Conservation (phyloP, 1,140 invertebrate genomes). For the Geopemphigus sp. region DNA sequence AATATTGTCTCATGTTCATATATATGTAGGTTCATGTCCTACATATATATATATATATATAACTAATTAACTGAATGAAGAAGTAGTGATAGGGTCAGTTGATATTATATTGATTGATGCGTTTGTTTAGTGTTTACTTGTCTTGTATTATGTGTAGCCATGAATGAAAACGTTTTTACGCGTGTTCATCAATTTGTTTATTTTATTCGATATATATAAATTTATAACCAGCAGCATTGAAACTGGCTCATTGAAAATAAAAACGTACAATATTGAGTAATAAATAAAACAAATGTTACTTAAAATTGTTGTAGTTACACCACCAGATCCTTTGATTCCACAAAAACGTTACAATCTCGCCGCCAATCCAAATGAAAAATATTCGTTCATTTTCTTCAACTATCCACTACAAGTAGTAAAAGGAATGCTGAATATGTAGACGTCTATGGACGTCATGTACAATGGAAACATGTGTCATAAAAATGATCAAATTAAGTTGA, state of each 20-base stretch:
- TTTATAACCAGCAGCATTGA: slow-evolving; percentile 14
- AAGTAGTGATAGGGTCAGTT: neutral
- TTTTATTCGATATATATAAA: slow-evolving; percentile 18
- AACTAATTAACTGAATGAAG: neutral
- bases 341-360: too few relatives aligned
- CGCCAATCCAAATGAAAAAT: too few relatives aligned
- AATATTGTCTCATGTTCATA: neutral
- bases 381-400: too few relatives aligned
- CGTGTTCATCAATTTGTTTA: neutral
- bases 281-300: too few relatives aligned
- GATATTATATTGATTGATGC: slow-evolving; percentile 26
- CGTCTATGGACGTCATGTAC: too few relatives aligned
- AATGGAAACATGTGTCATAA: too few relatives aligned
- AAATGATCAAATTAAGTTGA: too few relatives aligned
- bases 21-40: neutral
- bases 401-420: too few relatives aligned
- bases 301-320: too few relatives aligned
- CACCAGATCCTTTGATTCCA: neutral
- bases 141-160: slow-evolving; percentile 12
- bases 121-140: slow-evolving; percentile 26
- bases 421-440: too few relatives aligned
- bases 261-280: neutral
- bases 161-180: slow-evolving; percentile 31
- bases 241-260: slow-evolving; percentile 20
- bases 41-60: neutral